A percentile compares a stretch with the other conserved stretches of the same genome.
Conservation (phyloP, 2,888 invertebrate genomes). For the Cerastis rubricosa region DNA sequence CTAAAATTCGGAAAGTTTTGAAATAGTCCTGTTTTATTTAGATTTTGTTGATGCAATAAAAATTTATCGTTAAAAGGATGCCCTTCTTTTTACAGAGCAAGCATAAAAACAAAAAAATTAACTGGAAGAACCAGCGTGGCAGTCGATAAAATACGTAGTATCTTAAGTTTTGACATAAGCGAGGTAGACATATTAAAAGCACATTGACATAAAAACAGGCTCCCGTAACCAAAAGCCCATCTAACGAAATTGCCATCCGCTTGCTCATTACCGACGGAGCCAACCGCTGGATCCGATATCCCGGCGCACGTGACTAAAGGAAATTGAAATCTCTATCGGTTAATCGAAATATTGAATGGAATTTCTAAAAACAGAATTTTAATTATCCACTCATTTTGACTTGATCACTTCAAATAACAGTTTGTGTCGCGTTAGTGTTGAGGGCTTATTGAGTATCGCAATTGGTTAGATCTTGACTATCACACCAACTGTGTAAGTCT, state of each 20-base stretch:
- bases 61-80: neutral
- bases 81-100: neutral
- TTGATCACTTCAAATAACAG: constrained; percentile 45
- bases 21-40: neutral
- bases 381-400: constrained; percentile 70
- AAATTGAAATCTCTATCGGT: constrained; percentile 91
- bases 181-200: constrained; percentile 84
- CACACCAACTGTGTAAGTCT: neutral
- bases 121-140: constrained; percentile 17
- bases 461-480: neutral
- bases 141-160: constrained; percentile 69
- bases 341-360: constrained; percentile 88
- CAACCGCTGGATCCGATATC: constrained; percentile 89
- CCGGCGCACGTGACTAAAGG: constrained; percentile 89
- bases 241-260: constrained; percentile 89
- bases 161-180: constrained; percentile 69
- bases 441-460: neutral
- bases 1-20: constrained; percentile 23
- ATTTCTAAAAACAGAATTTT: constrained; percentile 80
- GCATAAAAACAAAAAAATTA: constrained; percentile 24
- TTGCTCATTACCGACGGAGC: constrained; percentile 88
- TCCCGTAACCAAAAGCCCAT: constrained; percentile 88
- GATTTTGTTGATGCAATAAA: neutral
- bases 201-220: constrained; percentile 84
- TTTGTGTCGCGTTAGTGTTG: constrained; percentile 5